Evolutionary conservation across 2,888 invertebrate genomes (phyloP).

Genomic region (Epinotia nisella): DNA sequence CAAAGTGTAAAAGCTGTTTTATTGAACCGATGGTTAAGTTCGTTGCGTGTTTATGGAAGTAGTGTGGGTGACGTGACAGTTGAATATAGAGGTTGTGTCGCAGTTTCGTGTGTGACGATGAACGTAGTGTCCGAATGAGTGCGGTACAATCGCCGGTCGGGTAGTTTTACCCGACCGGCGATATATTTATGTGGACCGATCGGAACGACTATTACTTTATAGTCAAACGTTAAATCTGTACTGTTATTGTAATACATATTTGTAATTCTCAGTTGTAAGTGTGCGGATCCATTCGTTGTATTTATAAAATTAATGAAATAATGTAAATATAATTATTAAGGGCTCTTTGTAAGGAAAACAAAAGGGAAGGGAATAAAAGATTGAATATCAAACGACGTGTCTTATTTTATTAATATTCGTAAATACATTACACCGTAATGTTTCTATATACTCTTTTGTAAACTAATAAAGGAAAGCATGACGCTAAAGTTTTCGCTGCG

Average conservation of each 20-base stretch:
- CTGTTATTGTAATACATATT: background rate
- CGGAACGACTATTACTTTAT: background rate
- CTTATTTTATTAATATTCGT: conserved; percentile 23
- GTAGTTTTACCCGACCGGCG: too few species aligned
- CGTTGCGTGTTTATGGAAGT: background rate
- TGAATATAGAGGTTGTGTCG: background rate
- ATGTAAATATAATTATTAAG: conserved; percentile 61
- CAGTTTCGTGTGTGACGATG: background rate
- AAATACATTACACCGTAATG: conserved; percentile 2
- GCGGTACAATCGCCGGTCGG: background rate
- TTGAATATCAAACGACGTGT: conserved; percentile 32
- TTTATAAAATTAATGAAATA: conserved; percentile 32
- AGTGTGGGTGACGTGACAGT: background rate
- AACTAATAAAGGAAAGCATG: background rate
- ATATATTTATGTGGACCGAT: too few species aligned
- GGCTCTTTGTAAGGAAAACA: conserved; percentile 70
- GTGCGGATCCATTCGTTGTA: conserved; percentile 16
- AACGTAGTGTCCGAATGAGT: background rate
- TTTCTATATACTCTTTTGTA: background rate
- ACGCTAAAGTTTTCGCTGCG: background rate
- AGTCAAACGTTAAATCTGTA: conserved; percentile 19
- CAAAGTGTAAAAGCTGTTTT: background rate
- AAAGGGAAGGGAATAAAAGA: conserved; percentile 75
- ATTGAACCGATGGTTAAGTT: background rate
- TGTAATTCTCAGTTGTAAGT: conserved; percentile 23